phyloP scores from a whole-genome alignment of 2,113 vertebrate species.

The Syrrhaptes paradoxus region DNA sequence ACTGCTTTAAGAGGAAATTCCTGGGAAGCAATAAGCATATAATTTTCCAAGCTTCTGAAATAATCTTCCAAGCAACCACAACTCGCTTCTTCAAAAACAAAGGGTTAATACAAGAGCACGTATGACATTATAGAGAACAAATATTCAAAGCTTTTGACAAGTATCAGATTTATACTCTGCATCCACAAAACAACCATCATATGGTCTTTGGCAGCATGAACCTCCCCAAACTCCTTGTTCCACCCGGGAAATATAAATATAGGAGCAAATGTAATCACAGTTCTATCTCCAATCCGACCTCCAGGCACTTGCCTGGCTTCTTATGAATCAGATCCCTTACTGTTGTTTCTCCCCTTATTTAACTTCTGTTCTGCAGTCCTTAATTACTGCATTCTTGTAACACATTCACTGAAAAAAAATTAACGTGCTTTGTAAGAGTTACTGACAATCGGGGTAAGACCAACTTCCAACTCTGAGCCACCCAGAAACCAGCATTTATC shows the following conservation, averaged over 20 bases:
- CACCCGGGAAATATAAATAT: not conserved
- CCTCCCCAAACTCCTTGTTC: not conserved
- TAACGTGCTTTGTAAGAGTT: not conserved
- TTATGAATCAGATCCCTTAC: not conserved
- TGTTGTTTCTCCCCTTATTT: not conserved
- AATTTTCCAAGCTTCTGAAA: not conserved
- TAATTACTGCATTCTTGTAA: not conserved
- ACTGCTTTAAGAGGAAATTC: not conserved
- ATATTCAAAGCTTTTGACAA: not conserved
- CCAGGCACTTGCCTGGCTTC: not conserved
- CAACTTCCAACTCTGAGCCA: not conserved
- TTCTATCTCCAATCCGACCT: not conserved
- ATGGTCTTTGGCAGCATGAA: rapidly evolving
- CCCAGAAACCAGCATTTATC: not conserved
- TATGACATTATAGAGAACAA: rapidly evolving
- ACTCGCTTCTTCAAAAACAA: rapidly evolving
- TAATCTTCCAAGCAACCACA: not conserved
- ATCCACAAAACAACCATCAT: not conserved
- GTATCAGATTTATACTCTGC: not conserved
- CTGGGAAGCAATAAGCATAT: not conserved
- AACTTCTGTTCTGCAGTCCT: not conserved
- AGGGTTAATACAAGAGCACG: not conserved
- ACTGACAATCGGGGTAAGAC: not conserved
- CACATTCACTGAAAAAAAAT: not conserved
- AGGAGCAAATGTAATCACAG: not conserved